Evolutionary conservation across 1,140 invertebrate genomes (phyloP).

Genomic region (Lepeophtheirus salmonis): DNA sequence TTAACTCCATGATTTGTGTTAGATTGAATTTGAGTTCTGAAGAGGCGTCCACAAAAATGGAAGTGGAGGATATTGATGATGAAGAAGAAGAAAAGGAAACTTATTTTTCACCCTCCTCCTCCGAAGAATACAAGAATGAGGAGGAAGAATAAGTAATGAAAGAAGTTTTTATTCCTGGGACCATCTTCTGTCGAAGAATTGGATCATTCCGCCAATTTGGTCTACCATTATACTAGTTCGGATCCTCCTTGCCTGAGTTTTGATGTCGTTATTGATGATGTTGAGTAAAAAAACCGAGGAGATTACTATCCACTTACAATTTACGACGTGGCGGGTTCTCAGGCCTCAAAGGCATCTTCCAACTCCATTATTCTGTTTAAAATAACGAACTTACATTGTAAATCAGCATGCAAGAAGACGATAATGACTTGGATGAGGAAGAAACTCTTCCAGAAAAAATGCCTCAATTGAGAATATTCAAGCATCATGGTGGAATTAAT

Average conservation of each 20-base stretch:
- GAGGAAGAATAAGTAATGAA: constrained; percentile 23
- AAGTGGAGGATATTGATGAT: constrained; percentile 19
- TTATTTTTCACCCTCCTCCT: constrained; percentile 20
- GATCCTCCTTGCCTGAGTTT: constrained; percentile 81
- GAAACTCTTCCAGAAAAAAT: constrained; percentile 41
- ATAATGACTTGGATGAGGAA: constrained; percentile 38
- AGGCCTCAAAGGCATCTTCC: constrained; percentile 55
- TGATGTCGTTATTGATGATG: constrained; percentile 54
- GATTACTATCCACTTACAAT: constrained; percentile 58
- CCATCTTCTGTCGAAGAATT: constrained; percentile 55
- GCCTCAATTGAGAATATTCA: constrained; percentile 61
- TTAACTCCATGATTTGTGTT: too few species aligned
- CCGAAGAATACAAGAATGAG: constrained; percentile 22
- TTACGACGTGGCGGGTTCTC: constrained; percentile 70
- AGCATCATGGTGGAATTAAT: constrained; percentile 81
- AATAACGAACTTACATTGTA: constrained; percentile 60
- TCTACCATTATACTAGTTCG: constrained; percentile 59
- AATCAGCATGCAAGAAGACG: constrained; percentile 35
- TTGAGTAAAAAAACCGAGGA: constrained; percentile 50
- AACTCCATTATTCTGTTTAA: constrained; percentile 51
- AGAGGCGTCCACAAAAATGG: background rate
- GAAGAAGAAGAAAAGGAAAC: constrained; percentile 21
- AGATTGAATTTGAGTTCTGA: too few species aligned
- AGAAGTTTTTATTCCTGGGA: constrained; percentile 54
- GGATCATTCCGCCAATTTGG: constrained; percentile 75